Evolutionary conservation across 2,888 invertebrate species (phyloP).

Genomic region (Dorcus parallelipipedus): DNA sequence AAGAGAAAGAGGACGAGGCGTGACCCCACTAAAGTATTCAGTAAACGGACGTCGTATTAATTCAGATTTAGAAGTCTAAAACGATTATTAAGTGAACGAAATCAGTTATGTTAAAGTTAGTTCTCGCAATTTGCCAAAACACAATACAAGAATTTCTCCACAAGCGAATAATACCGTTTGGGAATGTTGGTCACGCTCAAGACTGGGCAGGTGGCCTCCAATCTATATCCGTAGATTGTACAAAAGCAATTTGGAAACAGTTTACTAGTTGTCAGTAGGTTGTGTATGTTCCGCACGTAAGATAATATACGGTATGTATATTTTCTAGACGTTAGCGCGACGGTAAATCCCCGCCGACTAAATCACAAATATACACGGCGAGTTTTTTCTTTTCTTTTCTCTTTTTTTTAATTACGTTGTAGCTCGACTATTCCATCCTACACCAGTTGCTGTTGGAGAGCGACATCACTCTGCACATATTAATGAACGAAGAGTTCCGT

Average conservation of each 20-base stretch:
- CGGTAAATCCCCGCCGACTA: slow-evolving; percentile 25
- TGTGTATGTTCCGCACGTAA: slow-evolving; percentile 32
- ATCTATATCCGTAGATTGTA: slow-evolving; percentile 29
- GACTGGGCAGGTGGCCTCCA: slow-evolving; percentile 27
- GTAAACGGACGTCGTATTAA: slow-evolving; percentile 6
- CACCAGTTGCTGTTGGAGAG: slow-evolving; percentile 79
- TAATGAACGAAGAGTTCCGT: slow-evolving; percentile 78
- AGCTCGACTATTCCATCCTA: slow-evolving; percentile 80
- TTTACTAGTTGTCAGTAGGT: slow-evolving; percentile 34
- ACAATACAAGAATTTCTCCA: slow-evolving; percentile 23
- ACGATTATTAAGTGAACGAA: slow-evolving; percentile 21
- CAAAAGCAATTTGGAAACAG: slow-evolving; percentile 32
- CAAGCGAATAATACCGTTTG: slow-evolving; percentile 21
- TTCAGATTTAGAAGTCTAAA: slow-evolving; percentile 13
- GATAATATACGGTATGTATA: slow-evolving; percentile 32
- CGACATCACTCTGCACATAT: slow-evolving; percentile 75
- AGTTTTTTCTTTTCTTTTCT: slow-evolving; percentile 17
- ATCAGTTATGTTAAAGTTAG: slow-evolving; percentile 20
- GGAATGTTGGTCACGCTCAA: slow-evolving; percentile 26
- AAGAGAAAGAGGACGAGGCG: slow-evolving; percentile 12
- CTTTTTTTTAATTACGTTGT: slow-evolving; percentile 31
- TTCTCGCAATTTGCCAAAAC: slow-evolving; percentile 22
- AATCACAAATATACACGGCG: slow-evolving; percentile 9
- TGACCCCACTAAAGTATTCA: neutral
- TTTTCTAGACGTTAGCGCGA: slow-evolving; percentile 27